Percentiles rank a stretch among this genome's conserved stretches.
phyloP scores from a whole-genome alignment of 2,113 vertebrate species.

The Chrysemys picta region DNA sequence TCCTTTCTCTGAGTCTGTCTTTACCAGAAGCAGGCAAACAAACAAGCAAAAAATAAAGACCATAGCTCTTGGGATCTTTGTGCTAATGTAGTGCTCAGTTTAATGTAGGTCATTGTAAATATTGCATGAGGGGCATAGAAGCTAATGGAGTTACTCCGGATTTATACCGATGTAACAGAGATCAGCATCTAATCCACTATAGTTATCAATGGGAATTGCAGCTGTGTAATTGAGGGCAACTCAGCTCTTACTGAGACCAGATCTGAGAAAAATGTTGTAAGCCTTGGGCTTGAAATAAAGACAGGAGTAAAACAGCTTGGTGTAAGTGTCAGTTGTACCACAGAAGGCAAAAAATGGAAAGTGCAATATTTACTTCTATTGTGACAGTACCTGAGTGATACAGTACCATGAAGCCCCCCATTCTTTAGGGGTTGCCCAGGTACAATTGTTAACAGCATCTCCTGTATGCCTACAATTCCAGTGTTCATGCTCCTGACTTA shows the following conservation, averaged over 20 bases:
- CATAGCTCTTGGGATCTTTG: neutral
- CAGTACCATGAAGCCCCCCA: neutral
- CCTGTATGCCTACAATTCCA: neutral
- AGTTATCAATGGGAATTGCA: neutral
- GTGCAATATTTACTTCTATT: neutral
- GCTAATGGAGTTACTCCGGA: neutral
- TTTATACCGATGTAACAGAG: neutral
- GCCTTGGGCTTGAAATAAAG: neutral
- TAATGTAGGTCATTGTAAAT: neutral
- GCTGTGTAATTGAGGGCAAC: neutral
- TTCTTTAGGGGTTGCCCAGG: neutral
- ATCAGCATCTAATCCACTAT: neutral
- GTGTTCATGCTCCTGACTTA: neutral
- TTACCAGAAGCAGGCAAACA: neutral
- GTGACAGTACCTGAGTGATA: neutral
- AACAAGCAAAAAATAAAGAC: neutral
- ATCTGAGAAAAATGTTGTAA: neutral
- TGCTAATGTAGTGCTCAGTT: neutral
- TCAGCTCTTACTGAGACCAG: neutral
- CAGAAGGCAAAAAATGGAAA: neutral
- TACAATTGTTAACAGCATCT: neutral
- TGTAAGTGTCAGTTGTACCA: neutral
- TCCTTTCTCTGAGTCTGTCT: neutral
- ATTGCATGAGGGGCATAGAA: neutral
- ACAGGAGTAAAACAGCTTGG: neutral